phyloP scores from a whole-genome alignment of 1,140 invertebrate species.

The Brachionus angularis region DNA sequence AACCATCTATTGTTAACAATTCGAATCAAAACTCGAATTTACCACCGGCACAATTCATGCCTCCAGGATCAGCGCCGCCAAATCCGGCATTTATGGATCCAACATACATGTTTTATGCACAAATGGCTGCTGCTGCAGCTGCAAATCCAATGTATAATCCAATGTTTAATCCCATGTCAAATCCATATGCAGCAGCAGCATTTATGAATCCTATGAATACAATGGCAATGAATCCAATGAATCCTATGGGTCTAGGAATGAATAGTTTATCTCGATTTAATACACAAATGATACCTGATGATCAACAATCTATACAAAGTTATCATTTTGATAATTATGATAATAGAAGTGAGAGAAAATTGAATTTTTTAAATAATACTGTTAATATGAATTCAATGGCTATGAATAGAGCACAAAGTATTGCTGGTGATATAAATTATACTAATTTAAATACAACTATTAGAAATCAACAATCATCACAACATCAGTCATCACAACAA shows the following conservation, averaged over 20 bases:
- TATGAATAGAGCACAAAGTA: background rate
- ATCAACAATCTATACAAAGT: background rate
- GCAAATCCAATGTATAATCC: background rate
- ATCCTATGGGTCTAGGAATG: too few relatives aligned
- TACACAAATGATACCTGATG: background rate
- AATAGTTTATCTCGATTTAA: too few relatives aligned
- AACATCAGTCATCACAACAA: too few relatives aligned
- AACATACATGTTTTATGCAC: constrained; percentile 11
- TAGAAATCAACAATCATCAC: too few relatives aligned
- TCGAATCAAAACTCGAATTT: background rate
- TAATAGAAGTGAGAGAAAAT: background rate
- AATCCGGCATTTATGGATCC: constrained; percentile 3
- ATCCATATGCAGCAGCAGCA: background rate
- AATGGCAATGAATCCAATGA: too few relatives aligned
- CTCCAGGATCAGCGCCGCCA: too few relatives aligned
- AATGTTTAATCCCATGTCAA: background rate
- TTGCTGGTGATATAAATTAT: background rate
- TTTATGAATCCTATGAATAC: too few relatives aligned
- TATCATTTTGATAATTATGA: background rate
- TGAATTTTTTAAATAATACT: background rate
- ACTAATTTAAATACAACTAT: background rate
- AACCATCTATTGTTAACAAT: background rate
- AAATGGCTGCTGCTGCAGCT: background rate
- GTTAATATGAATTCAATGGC: too few relatives aligned
- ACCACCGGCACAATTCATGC: too few relatives aligned